phyloP scores from a whole-genome alignment of 2,113 vertebrate genomes.

The Atractosteus spatula region DNA sequence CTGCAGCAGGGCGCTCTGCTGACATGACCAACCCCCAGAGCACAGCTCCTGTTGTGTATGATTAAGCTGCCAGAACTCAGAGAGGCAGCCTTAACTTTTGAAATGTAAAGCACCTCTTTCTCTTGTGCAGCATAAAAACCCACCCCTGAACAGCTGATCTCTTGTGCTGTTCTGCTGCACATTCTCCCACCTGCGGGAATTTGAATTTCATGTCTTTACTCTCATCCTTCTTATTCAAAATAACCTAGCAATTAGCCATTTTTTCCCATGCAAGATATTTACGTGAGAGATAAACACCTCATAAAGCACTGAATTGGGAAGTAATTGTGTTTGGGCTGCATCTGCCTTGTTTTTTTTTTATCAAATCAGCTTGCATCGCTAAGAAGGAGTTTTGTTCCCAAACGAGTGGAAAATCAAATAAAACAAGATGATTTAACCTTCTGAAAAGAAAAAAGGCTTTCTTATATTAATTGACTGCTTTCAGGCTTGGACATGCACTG shows the following conservation, averaged over 20 bases:
- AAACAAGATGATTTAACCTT: conserved; percentile 6
- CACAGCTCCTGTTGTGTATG: neutral
- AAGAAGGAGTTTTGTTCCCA: neutral
- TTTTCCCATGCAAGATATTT: neutral
- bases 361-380: neutral
- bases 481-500: neutral
- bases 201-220: too few relatives aligned
- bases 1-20: conserved; percentile 1
- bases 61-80: too few relatives aligned
- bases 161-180: neutral
- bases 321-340: neutral
- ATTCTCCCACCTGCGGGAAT: neutral
- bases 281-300: neutral
- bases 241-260: neutral
- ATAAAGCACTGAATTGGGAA: neutral
- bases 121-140: neutral
- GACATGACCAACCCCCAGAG: conserved; percentile 7
- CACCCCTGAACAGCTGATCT: neutral
- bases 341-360: neutral
- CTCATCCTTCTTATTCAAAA: neutral
- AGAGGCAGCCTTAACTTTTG: conserved; percentile 3
- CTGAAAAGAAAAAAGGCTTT: neutral
- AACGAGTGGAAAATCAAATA: neutral
- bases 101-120: neutral
- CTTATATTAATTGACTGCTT: conserved; percentile 7